These are phyloP conservation scores for Anthophora plumipes DNA, from an alignment of 2,888 invertebrate species.

Conservation along the genomic window DNA sequence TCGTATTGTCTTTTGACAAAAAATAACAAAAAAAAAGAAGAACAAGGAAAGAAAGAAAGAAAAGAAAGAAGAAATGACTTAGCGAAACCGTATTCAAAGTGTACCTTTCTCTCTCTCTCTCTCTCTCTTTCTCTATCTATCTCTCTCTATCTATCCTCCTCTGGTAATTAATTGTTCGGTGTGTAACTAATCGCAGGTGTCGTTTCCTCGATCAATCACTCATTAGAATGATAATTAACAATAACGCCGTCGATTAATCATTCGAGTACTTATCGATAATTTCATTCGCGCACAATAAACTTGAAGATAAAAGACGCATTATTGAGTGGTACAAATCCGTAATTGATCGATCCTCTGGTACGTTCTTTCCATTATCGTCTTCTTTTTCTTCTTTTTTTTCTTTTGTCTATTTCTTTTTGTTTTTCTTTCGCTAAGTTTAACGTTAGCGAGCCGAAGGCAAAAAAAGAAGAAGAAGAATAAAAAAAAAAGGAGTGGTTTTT, in stretches of 20 bases:
- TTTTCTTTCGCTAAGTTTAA: not conserved
- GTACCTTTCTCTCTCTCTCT: slow-evolving; percentile 9
- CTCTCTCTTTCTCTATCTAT: not conserved
- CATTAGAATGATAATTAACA: slow-evolving; percentile 60
- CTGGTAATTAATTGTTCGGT: slow-evolving; percentile 57
- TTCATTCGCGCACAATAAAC: slow-evolving; percentile 36
- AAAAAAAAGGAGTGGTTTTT: too few relatives aligned
- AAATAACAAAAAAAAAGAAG: not conserved
- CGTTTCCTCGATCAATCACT: slow-evolving; percentile 62
- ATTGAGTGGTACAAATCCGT: slow-evolving; percentile 48
- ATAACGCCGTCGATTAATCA: slow-evolving; percentile 60
- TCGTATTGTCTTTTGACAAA: not conserved
- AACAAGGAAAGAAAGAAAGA: not conserved
- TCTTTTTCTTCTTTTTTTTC: not conserved
- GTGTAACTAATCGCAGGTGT: slow-evolving; percentile 57
- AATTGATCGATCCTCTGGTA: slow-evolving; percentile 42
- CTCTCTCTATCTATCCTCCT: not conserved
- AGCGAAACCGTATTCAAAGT: slow-evolving; percentile 9
- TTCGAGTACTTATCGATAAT: slow-evolving; percentile 53
- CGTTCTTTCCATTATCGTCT: not conserved
- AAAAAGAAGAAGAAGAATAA: too few relatives aligned
- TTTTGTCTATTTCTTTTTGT: not conserved
- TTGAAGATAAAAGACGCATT: slow-evolving; percentile 41
- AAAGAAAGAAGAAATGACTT: slow-evolving; percentile 7
- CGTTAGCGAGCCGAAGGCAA: not conserved